These are phyloP conservation scores for Saturnia pavonia DNA, from an alignment of 2,888 invertebrate species.

Conservation along the genomic window DNA sequence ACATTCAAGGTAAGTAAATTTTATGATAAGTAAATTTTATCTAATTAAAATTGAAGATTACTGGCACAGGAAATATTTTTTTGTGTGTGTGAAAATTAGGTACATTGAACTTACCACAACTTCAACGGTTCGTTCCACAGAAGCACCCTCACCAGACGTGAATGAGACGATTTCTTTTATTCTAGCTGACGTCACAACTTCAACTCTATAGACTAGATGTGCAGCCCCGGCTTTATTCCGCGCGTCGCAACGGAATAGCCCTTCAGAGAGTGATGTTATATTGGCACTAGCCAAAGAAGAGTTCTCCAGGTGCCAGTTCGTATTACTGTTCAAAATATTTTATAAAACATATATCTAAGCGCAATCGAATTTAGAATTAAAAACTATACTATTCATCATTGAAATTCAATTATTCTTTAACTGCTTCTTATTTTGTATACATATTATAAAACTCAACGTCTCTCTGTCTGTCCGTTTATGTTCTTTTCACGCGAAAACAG, in stretches of 20 bases:
- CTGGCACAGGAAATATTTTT: no score
- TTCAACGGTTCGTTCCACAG: slow-evolving; percentile 41
- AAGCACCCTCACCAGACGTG: slow-evolving; percentile 39
- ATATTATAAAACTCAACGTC: no score
- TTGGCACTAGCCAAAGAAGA: slow-evolving; percentile 46
- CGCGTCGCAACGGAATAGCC: slow-evolving; percentile 82
- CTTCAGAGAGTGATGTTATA: slow-evolving; percentile 58
- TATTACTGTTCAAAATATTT: slow-evolving; percentile 46
- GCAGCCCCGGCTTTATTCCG: slow-evolving; percentile 81
- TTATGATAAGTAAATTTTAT: no score
- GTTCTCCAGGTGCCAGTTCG: slow-evolving; percentile 53
- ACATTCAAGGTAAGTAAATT: no score
- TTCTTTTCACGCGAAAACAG: no score
- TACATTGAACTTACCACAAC: slow-evolving; percentile 44
- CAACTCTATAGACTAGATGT: slow-evolving; percentile 74
- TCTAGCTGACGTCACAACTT: slow-evolving; percentile 59
- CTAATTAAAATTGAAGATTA: no score
- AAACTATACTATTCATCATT: background rate
- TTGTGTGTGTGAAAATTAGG: background rate
- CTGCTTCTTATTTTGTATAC: no score
- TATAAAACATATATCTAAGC: background rate
- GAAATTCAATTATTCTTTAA: no score
- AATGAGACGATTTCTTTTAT: slow-evolving; percentile 47
- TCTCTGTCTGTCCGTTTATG: no score
- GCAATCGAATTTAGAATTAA: background rate